Conservation (phyloP, 2,113 vertebrate genomes). For the Notothenia rossii region DNA sequence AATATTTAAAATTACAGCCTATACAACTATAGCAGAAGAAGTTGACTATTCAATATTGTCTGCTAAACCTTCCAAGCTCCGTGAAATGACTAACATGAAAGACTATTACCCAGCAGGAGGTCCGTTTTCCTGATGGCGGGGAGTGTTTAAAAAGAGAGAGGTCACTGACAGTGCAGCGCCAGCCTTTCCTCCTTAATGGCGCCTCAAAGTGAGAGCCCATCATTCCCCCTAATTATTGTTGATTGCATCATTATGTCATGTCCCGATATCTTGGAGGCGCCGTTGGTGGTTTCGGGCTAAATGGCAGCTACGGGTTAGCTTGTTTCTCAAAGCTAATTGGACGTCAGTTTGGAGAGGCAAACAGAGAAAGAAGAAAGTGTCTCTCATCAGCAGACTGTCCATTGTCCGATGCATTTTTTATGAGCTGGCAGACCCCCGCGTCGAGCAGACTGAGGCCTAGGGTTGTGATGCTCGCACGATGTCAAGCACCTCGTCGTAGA, state of each 20-base stretch:
- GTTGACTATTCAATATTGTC: conserved; percentile 13
- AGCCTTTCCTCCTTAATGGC: conserved; percentile 76
- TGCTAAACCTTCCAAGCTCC: conserved; percentile 4
- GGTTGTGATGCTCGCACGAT: conserved; percentile 60
- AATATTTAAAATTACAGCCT: neutral
- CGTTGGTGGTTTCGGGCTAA: conserved; percentile 73
- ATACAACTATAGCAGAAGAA: neutral
- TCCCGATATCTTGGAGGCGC: conserved; percentile 71
- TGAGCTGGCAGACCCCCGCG: conserved; percentile 61
- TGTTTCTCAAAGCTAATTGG: conserved; percentile 83
- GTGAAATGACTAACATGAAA: conserved; percentile 64
- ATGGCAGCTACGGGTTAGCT: conserved; percentile 68
- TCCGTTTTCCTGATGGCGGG: conserved; percentile 67
- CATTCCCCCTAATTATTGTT: conserved; percentile 85
- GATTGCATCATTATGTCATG: conserved; percentile 84
- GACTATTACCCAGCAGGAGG: conserved; percentile 48
- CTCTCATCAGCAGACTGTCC: conserved; percentile 69
- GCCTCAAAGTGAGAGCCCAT: conserved; percentile 78
- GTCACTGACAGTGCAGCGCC: conserved; percentile 71
- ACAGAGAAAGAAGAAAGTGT: conserved; percentile 50
- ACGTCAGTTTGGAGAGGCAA: conserved; percentile 64
- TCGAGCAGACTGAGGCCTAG: conserved; percentile 47
- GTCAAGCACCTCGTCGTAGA: conserved; percentile 65
- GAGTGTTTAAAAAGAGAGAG: conserved; percentile 71
- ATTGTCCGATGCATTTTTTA: conserved; percentile 79